These are phyloP conservation scores for Noctua janthina DNA, from an alignment of 2,888 invertebrate species.

Conservation along the genomic window DNA sequence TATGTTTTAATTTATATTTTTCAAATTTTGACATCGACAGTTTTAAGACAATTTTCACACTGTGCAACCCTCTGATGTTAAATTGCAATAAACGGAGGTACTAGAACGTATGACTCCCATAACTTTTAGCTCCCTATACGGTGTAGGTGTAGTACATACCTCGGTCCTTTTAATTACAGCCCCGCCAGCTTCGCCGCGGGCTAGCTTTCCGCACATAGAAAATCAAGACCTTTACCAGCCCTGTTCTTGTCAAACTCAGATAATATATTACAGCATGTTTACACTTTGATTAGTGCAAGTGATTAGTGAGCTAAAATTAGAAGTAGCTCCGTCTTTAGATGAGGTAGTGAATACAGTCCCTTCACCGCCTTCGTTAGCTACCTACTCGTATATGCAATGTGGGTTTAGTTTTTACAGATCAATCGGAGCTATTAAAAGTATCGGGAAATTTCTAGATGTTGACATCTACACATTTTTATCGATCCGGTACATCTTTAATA, in stretches of 20 bases:
- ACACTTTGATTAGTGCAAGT: slow-evolving; percentile 58
- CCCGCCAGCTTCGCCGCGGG: slow-evolving; percentile 39
- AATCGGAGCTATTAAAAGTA: neutral
- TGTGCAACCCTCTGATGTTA: neutral
- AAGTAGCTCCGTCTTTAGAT: slow-evolving; percentile 13
- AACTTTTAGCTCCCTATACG: slow-evolving; percentile 39
- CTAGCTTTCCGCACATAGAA: slow-evolving; percentile 55
- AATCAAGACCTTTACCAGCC: slow-evolving; percentile 56
- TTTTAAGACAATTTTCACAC: slow-evolving; percentile 16
- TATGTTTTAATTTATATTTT: neutral
- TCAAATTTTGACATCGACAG: neutral
- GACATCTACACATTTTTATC: slow-evolving; percentile 33
- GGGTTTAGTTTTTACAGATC: slow-evolving; percentile 8
- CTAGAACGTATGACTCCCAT: slow-evolving; percentile 13
- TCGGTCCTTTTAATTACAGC: slow-evolving; percentile 46
- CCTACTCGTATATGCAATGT: neutral
- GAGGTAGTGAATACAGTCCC: slow-evolving; percentile 14
- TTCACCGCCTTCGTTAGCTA: slow-evolving; percentile 36
- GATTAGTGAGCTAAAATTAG: slow-evolving; percentile 48
- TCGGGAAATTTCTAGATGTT: slow-evolving; percentile 25
- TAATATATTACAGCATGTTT: slow-evolving; percentile 58
- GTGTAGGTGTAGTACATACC: slow-evolving; percentile 16
- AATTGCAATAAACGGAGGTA: slow-evolving; percentile 29
- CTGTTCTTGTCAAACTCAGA: slow-evolving; percentile 56
- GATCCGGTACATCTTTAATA: slow-evolving; percentile 12